Evolutionary conservation across 2,797 vertebrate genomes (phyloP).

Genomic region (Bryconaethiops microstoma): DNA sequence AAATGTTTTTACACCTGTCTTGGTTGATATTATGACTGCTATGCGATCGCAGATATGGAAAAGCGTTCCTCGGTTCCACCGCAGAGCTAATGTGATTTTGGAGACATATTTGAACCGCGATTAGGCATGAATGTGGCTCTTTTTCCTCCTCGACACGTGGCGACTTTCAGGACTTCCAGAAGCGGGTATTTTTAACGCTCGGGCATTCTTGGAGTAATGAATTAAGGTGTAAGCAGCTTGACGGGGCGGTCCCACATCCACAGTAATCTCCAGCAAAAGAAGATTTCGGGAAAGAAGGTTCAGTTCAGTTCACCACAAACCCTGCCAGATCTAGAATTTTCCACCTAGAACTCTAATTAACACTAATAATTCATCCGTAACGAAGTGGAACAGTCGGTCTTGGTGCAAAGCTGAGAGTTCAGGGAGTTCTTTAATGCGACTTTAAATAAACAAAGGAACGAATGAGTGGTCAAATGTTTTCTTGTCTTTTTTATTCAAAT

Average conservation of each 20-base stretch:
- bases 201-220: slow-evolving; percentile 23
- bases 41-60: neutral
- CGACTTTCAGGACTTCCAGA: neutral
- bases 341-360: neutral
- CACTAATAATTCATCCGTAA: neutral
- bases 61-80: neutral
- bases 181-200: slow-evolving; percentile 15
- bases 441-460: too few relatives aligned
- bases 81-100: neutral
- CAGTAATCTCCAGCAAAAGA: neutral
- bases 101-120: slow-evolving; percentile 7
- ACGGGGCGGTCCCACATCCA: neutral
- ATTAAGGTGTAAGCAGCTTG: slow-evolving; percentile 7
- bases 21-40: neutral
- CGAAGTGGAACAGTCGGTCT: too few relatives aligned
- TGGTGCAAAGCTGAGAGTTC: too few relatives aligned
- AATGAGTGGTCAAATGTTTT: too few relatives aligned
- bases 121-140: slow-evolving; percentile 2
- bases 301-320: neutral
- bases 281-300: neutral
- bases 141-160: slow-evolving; percentile 24
- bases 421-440: too few relatives aligned
- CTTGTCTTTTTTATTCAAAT: too few relatives aligned
- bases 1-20: slow-evolving; percentile 52
- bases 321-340: neutral